Base-by-base conservation (phyloP, 1,140 invertebrate species). In the Samia ricini region DNA sequence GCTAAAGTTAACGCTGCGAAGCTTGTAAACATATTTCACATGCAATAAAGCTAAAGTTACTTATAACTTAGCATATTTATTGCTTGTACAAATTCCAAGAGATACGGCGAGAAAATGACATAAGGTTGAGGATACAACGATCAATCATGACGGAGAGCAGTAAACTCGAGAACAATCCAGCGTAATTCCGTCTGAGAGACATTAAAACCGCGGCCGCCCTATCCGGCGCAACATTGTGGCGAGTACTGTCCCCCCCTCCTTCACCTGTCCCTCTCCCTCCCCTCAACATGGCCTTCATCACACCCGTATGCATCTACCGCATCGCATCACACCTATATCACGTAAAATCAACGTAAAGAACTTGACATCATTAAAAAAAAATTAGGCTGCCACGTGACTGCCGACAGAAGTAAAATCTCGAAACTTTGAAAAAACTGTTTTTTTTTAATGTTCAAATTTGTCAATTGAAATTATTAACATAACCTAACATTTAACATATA, bases 161-260 rank as follows among this genome's bases (percentile, higher is more conserved):
- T 88, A 89, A 89, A 88, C 62, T 74, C 77, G 85, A 88, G 85
- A 89, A 89, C 87, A 89, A 89, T 89, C 85, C 87, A 82, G 85
- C 87, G 87, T 89, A 89, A 88, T 88, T 89, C 87, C 87, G 85
- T 83, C 80, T 75, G 81, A 85, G 81, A 78, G 83, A 88, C 87
- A 89, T 89, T 89, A 89, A 89, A 87, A 88, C 79, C 76, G 79
- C 81, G 12, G 79, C 82, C 83, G 84, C 81, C 87, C 85, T 89
- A 88, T 89, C 84, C 87, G 87, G 83, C 82, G 83, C 85, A 89
- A 89, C 87, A 87, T 75, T 85, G 87, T 89, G 64, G 71, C 70
- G 68, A 66, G 59, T 69, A 56, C 66, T 67, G 71, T 68, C 69
- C 64, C 52, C 69, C 67, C 76, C n/a, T n/a, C n/a, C n/a, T n/a